phyloP scores from a whole-genome alignment of 2,797 vertebrate genomes.

The Diplodus sargus region DNA sequence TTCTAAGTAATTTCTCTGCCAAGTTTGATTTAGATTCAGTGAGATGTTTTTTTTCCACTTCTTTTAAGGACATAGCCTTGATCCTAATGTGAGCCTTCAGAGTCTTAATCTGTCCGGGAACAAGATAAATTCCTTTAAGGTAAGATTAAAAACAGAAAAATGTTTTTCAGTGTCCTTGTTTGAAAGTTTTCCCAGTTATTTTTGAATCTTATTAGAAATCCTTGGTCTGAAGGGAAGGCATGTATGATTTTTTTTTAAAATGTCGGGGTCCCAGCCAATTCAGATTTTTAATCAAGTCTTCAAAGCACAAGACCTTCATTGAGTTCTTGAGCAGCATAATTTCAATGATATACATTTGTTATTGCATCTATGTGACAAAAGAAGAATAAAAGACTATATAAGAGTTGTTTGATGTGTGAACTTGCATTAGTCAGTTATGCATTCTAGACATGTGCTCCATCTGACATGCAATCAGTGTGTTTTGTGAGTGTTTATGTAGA shows the following conservation, averaged over 20 bases:
- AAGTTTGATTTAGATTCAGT: constrained; percentile 34
- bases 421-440: constrained; percentile 8
- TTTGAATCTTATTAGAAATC: constrained; percentile 57
- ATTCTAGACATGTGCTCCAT: constrained; percentile 11
- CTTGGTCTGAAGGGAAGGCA: constrained; percentile 52
- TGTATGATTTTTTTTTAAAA: constrained; percentile 50
- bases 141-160: constrained; percentile 67
- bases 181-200: constrained; percentile 39
- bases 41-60: constrained; percentile 37
- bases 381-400: background rate
- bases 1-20: constrained; percentile 13
- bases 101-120: constrained; percentile 92
- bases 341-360: constrained; percentile 45
- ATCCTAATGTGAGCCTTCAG: constrained; percentile 86
- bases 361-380: constrained; percentile 1
- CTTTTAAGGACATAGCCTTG: constrained; percentile 82
- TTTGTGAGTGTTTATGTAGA: background rate
- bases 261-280: constrained; percentile 37
- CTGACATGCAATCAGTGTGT: background rate
- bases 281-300: constrained; percentile 59
- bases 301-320: constrained; percentile 38
- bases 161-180: constrained; percentile 41
- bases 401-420: background rate
- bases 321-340: constrained; percentile 34
- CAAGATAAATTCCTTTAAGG: constrained; percentile 91